Conservation (phyloP, 2,113 vertebrate species). For the Pelobates fuscus region DNA sequence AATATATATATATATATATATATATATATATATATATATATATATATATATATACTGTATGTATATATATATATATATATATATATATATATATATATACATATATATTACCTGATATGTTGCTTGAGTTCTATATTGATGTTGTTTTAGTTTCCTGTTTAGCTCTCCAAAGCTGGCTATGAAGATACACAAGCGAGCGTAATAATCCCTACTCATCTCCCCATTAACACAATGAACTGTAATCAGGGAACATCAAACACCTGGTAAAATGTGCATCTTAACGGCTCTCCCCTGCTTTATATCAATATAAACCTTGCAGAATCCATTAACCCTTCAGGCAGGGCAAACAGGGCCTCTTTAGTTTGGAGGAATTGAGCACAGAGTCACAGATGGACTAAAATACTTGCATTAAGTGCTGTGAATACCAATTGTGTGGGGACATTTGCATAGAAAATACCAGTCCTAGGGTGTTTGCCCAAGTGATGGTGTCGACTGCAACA, state of each 20-base stretch:
- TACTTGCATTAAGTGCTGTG: background rate
- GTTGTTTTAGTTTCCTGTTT: too few relatives aligned
- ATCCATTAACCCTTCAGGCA: constrained; percentile 6
- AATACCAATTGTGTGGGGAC: background rate
- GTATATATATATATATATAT: background rate
- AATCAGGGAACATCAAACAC: background rate
- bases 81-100: too few relatives aligned
- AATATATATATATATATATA: too few relatives aligned
- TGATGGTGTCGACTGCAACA: constrained; percentile 3
- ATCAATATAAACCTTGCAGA: background rate
- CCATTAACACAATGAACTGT: constrained; percentile 1
- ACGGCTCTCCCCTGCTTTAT: background rate
- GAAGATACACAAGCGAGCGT: background rate
- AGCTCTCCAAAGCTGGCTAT: background rate
- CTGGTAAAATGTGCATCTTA: background rate
- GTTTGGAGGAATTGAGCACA: background rate
- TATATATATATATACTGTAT: background rate
- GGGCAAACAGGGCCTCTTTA: background rate
- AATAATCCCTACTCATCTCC: background rate
- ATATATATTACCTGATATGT: too few relatives aligned
- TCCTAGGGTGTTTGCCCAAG: constrained; percentile 4
- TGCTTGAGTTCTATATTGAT: background rate
- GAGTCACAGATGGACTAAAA: constrained; percentile 1
- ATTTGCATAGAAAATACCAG: constrained; percentile 7
- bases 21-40: background rate